Evolutionary conservation across 2,888 invertebrate genomes (phyloP), one percentile per base, ranked within the genome.

Genomic region (Dermolepida albohirtum): DNA sequence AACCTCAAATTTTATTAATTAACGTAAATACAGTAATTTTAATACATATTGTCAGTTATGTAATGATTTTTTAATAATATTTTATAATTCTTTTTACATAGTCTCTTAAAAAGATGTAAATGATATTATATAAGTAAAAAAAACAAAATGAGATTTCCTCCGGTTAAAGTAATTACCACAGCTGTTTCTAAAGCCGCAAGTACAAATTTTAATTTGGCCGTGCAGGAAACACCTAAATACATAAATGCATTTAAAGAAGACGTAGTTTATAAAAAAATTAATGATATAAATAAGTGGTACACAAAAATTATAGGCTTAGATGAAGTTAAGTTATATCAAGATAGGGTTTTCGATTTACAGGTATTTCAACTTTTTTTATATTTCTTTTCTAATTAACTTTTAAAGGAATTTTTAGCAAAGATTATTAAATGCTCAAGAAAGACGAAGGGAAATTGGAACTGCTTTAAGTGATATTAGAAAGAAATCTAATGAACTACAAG

Each of bases 281-380:
- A 81, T 50, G 85, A 87, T 55, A 72, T 89, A 59, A 87, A 89
- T 51, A 79, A 80, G 29, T 87, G 86, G 82, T 93, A 93, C 82
- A 92, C 92, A 77, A 89, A 90, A 76, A 85, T 92, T 63, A 90
- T 93, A 5, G 94, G 94, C 1, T 86, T 94, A 57, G 90, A 90
- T 72, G 92, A 93, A 81, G 92, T 95, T 4, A 88, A 89, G 84
- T 85, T 87, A 34, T 89, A 92, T 39, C 94, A 94, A 77, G 87
- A 88, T 72, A 87, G 90, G 55, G 94, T 94, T 0, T 86, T 92
- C 1, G 86, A 88, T 75, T 89, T 91, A 34, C 88, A 89, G 84
- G 88, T 88, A 77, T 70, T 69, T 2, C 2, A 22, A 22, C 4
- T 1, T 22, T 22, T 73, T 49, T 11, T 55, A 39, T 17, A n/a